Conservation (phyloP, 2,113 vertebrate species). For the Vombatus ursinus region DNA sequence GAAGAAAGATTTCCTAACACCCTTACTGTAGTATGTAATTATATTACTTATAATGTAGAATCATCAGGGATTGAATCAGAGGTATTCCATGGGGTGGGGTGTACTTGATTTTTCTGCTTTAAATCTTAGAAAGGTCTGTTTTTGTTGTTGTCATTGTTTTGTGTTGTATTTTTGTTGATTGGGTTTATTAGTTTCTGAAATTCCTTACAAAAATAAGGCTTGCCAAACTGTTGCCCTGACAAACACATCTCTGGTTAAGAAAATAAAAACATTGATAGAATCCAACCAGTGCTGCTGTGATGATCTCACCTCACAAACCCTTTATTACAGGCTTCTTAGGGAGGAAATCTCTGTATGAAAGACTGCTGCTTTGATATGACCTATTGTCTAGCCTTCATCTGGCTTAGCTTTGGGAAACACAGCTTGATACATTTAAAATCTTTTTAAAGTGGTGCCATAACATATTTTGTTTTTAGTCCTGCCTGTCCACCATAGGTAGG, state of each 20-base stretch:
- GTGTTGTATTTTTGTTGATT: background rate
- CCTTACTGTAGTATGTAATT: background rate
- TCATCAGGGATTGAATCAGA: background rate
- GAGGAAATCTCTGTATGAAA: background rate
- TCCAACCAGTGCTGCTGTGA: slow-evolving; percentile 1
- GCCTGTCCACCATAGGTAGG: background rate
- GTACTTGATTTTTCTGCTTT: slow-evolving; percentile 12
- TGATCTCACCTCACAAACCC: slow-evolving; percentile 4
- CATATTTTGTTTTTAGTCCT: slow-evolving; percentile 1
- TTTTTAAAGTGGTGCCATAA: background rate
- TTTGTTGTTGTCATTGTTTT: too few relatives aligned
- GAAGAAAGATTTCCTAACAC: too few relatives aligned
- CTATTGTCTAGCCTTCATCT: background rate
- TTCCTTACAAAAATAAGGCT: background rate
- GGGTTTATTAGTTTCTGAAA: slow-evolving; percentile 46
- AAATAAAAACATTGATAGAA: slow-evolving; percentile 51
- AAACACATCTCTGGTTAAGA: slow-evolving; percentile 46
- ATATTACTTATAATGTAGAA: background rate
- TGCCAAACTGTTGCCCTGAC: slow-evolving; percentile 11
- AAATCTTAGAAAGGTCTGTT: background rate
- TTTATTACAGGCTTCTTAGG: background rate
- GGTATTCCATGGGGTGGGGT: background rate
- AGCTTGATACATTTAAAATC: slow-evolving; percentile 15
- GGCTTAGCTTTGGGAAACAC: background rate
- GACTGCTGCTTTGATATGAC: slow-evolving; percentile 41